Base-by-base conservation (phyloP, 1,140 invertebrate species). In the Acromyrmex heyeri region DNA sequence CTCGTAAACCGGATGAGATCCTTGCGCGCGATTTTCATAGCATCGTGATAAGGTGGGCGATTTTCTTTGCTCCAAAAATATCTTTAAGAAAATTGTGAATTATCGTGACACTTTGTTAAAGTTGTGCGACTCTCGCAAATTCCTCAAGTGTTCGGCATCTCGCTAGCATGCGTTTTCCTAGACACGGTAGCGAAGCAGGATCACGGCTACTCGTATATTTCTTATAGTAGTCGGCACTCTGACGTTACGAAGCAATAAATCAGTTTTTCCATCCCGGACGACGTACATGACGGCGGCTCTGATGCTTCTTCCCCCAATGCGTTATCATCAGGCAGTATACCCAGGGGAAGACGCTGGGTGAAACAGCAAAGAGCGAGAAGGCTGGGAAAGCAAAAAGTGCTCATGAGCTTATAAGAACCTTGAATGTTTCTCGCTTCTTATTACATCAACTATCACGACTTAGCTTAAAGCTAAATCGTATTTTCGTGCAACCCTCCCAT, bases 191-290 rank as follows among this genome's bases (percentile, higher is more conserved):
- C 53, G 34, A 44, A 12, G 57, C 64, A 12, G 55, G 44, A 72
- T 65, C 73, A 69, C 50, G 65, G 61, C 73, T 86, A 89, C 85
- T 88, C 78, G 83, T 82, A 61, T 89, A 73, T 89, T 89, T 82
- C 87, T 75, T 57, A 61, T 30, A 55, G 14, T 61, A 69, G 87
- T 50, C 85, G 75, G 50, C 82, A 85, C 73, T 64, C 61, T 64
- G 73, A 79, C 75, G 82, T 73, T 78, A 61, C 88, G 85, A 70
- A 79, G 88, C 89, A 90, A 90, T 90, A 90, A 90, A 90, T 90
- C 89, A 90, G 89, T 90, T 90, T 90, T 90, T 87, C 89, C 89
- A 90, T 86, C 81, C 85, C 87, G 87, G 85, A 89, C 87, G 87
- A 86, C 88, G 87, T 89, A 78, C 72, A 86, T 72, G 62, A 59